Percentiles rank a stretch among this genome's conserved stretches.
phyloP scores from a whole-genome alignment of 2,888 invertebrate genomes.

The Cheiracanthium punctorium region DNA sequence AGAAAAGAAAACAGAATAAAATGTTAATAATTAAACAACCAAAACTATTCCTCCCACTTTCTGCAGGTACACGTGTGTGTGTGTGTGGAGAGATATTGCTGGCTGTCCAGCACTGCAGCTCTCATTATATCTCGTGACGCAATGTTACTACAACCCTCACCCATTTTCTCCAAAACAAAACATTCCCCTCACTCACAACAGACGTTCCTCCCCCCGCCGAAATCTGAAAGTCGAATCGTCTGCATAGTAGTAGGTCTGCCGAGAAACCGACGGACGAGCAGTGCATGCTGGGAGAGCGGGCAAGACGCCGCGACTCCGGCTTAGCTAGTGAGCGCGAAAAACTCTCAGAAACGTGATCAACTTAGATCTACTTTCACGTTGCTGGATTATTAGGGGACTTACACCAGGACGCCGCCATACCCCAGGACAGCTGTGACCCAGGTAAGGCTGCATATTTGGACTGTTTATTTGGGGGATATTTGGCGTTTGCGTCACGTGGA shows the following conservation, averaged over 20 bases:
- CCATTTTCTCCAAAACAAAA: background rate
- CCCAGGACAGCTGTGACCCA: background rate
- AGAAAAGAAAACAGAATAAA: no score
- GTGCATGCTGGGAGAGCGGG: constrained; percentile 15
- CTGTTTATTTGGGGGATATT: background rate
- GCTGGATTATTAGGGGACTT: background rate
- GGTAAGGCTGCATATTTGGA: background rate
- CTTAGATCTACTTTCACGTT: background rate
- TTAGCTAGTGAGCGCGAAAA: background rate
- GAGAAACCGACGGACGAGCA: background rate
- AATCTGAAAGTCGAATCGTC: background rate
- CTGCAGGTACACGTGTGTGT: no score
- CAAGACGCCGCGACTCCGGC: constrained; percentile 10
- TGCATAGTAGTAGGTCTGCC: constrained; percentile 15
- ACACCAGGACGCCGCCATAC: background rate
- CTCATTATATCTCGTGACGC: background rate
- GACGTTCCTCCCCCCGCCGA: background rate
- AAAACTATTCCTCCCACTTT: no score
- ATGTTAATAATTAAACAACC: no score
- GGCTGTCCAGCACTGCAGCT: background rate
- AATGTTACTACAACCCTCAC: background rate
- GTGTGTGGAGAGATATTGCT: no score
- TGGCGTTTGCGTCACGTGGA: background rate
- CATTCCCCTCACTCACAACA: background rate
- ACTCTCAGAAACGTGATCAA: background rate